Evolutionary conservation across 2,888 invertebrate species (phyloP).

Genomic region (Clivina fossor): DNA sequence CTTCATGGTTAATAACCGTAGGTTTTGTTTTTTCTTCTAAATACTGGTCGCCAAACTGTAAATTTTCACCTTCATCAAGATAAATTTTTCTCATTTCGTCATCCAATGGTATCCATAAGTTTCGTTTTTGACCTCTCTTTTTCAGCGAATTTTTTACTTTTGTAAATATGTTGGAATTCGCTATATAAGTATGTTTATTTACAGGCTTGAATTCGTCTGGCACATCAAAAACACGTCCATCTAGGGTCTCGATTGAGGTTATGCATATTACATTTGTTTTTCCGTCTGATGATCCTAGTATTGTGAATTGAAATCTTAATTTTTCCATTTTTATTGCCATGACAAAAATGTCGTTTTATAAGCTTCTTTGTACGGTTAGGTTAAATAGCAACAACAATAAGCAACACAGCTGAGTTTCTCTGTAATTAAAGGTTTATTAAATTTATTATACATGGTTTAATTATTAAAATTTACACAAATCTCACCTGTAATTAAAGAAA

Average conservation of each 20-base stretch:
- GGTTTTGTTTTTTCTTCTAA: conserved; percentile 8
- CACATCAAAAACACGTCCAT: not conserved
- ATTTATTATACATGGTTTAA: too few species aligned
- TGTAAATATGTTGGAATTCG: conserved; percentile 4
- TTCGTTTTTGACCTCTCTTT: conserved; percentile 18
- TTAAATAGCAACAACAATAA: too few species aligned
- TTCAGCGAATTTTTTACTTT: conserved; percentile 16
- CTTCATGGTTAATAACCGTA: conserved; percentile 4
- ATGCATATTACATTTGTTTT: not conserved
- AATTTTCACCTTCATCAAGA: conserved; percentile 18
- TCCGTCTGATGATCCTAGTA: too few species aligned
- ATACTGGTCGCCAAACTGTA: conserved; percentile 18
- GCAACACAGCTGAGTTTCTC: too few species aligned
- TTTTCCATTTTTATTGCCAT: too few species aligned
- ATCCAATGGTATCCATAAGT: conserved; percentile 14
- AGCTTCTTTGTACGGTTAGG: too few species aligned
- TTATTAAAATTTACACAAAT: too few species aligned
- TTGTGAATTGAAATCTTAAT: too few species aligned
- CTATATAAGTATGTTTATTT: conserved; percentile 14
- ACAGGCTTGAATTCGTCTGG: conserved; percentile 15
- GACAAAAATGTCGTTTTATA: too few species aligned
- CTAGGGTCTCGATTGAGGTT: not conserved
- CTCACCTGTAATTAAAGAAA: too few species aligned
- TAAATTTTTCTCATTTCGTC: conserved; percentile 14
- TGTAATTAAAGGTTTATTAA: too few species aligned